phyloP scores from a whole-genome alignment of 1,140 invertebrate genomes.

The Pachypsylla venusta region DNA sequence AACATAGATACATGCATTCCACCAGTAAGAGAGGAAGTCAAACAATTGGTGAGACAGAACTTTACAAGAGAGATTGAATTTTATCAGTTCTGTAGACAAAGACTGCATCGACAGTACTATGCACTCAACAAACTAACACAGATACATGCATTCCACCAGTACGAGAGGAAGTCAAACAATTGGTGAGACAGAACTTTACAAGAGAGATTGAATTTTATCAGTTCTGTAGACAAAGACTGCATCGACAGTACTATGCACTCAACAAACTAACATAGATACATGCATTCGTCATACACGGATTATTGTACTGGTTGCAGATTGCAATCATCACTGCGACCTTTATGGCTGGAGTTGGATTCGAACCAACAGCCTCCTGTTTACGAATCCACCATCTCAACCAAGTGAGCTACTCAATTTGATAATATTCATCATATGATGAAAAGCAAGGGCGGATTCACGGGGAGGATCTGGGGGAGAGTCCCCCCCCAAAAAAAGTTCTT shows the following conservation, averaged over 20 bases:
- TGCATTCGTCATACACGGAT: no score
- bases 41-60: constrained; percentile 68
- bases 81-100: constrained; percentile 75
- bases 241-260: constrained; percentile 60
- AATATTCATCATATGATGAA: no score
- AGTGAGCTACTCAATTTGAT: no score
- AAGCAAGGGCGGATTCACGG: no score
- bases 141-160: constrained; percentile 65
- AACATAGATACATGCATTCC: constrained; percentile 78
- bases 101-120: constrained; percentile 61
- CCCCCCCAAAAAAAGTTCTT: no score
- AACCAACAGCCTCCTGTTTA: no score
- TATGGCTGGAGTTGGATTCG: no score
- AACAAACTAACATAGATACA: constrained; percentile 28
- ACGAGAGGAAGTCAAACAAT: constrained; percentile 65
- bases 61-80: constrained; percentile 83
- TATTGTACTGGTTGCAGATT: no score
- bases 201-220: constrained; percentile 83
- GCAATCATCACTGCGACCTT: no score
- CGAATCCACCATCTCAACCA: no score
- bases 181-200: constrained; percentile 74
- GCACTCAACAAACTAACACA: constrained; percentile 39
- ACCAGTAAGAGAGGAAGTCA: constrained; percentile 66
- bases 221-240: constrained; percentile 69
- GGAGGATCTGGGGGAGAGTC: no score